Percentiles rank a stretch among this genome's conserved stretches.
Evolutionary conservation across 2,888 invertebrate species (phyloP).

Genomic region (Cheilosia urbana): DNA sequence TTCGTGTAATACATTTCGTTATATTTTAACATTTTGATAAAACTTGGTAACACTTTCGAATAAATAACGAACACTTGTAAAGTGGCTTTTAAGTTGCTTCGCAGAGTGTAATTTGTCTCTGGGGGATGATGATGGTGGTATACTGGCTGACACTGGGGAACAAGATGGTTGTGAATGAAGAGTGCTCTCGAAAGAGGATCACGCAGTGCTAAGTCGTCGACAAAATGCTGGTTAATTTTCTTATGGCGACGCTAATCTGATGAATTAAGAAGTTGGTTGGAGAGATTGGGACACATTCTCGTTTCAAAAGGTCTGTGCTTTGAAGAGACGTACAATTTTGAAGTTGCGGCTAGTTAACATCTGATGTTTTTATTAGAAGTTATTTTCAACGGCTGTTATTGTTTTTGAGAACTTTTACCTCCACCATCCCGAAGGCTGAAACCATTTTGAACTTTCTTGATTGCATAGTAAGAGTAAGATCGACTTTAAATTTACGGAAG

Average conservation of each 20-base stretch:
- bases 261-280: slow-evolving; percentile 47
- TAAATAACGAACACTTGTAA: slow-evolving; percentile 69
- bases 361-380: no score
- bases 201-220: slow-evolving; percentile 46
- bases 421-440: no score
- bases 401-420: no score
- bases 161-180: slow-evolving; percentile 32
- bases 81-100: slow-evolving; percentile 73
- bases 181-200: slow-evolving; percentile 47
- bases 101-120: slow-evolving; percentile 60
- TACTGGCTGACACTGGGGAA: neutral
- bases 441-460: no score
- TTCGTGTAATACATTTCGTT: slow-evolving; percentile 59
- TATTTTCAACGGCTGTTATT: no score
- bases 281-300: neutral
- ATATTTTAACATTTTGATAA: slow-evolving; percentile 65
- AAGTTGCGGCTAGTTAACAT: neutral
- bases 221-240: slow-evolving; percentile 61
- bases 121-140: slow-evolving; percentile 28
- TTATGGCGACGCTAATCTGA: slow-evolving; percentile 57
- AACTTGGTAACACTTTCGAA: slow-evolving; percentile 70
- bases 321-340: neutral
- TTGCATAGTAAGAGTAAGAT: no score
- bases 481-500: no score
- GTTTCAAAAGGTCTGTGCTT: neutral